Evolutionary conservation across 2,888 invertebrate species (phyloP).

Genomic region (Callyntrura guangdongensis): DNA sequence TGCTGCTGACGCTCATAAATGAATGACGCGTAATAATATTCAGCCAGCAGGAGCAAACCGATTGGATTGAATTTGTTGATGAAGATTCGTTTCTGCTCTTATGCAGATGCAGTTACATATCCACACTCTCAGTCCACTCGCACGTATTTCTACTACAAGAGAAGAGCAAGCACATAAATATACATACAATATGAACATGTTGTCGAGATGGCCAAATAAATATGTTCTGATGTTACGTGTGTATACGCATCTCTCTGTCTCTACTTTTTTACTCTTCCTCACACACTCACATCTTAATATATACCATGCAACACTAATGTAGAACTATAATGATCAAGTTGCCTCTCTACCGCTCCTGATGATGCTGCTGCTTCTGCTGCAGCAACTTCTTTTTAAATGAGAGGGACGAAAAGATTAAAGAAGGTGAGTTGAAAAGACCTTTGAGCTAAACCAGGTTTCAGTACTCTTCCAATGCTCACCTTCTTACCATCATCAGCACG

Average conservation of each 20-base stretch:
- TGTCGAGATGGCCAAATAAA: slow-evolving; percentile 47
- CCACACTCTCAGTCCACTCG: background rate
- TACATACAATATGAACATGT: slow-evolving; percentile 37
- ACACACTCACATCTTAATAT: background rate
- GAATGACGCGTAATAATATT: slow-evolving; percentile 45
- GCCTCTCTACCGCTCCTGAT: slow-evolving; percentile 61
- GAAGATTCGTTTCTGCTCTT: slow-evolving; percentile 22
- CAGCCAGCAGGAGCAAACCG: slow-evolving; percentile 18
- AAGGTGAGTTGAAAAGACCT: slow-evolving; percentile 76
- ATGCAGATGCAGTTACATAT: background rate
- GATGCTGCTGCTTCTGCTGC: slow-evolving; percentile 28
- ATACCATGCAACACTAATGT: slow-evolving; percentile 40
- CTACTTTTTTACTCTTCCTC: background rate
- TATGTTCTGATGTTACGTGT: slow-evolving; percentile 37
- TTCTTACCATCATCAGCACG: slow-evolving; percentile 51
- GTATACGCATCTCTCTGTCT: slow-evolving; percentile 42
- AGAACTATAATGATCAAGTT: slow-evolving; percentile 65
- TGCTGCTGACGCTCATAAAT: background rate
- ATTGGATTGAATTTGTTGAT: slow-evolving; percentile 50
- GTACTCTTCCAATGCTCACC: slow-evolving; percentile 76
- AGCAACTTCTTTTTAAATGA: slow-evolving; percentile 26
- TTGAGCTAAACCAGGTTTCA: slow-evolving; percentile 79
- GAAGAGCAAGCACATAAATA: slow-evolving; percentile 39
- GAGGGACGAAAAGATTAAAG: slow-evolving; percentile 62
- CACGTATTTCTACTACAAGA: background rate